Evolutionary conservation across 1,140 invertebrate genomes (phyloP).

Genomic region (Dendroctonus ponderosae): DNA sequence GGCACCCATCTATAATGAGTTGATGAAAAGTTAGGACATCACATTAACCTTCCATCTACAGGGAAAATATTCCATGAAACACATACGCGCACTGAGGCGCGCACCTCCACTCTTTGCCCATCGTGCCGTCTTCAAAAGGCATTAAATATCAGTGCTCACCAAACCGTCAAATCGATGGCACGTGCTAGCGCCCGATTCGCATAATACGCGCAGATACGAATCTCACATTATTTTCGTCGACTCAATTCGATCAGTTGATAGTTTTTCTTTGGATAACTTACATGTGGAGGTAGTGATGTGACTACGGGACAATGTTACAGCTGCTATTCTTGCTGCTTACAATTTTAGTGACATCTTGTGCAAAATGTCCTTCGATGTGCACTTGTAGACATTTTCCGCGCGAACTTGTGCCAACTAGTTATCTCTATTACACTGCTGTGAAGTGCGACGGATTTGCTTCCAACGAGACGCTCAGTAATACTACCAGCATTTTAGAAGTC

Average conservation of each 20-base stretch:
- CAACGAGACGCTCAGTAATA: slow-evolving; percentile 24
- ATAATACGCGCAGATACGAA: slow-evolving; percentile 22
- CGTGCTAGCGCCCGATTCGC: not conserved
- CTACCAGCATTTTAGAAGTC: slow-evolving; percentile 29
- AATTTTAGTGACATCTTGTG: slow-evolving; percentile 13
- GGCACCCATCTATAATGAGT: too few species aligned
- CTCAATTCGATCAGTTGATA: not conserved
- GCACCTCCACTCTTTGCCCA: slow-evolving; percentile 23
- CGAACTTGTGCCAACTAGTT: slow-evolving; percentile 22
- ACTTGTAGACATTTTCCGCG: slow-evolving; percentile 33
- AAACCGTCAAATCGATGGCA: slow-evolving; percentile 11
- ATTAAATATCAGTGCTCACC: slow-evolving; percentile 28
- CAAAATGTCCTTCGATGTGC: slow-evolving; percentile 37
- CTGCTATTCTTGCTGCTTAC: slow-evolving; percentile 25
- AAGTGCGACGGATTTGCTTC: slow-evolving; percentile 25
- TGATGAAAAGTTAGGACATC: slow-evolving; percentile 3
- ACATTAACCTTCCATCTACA: slow-evolving; percentile 2
- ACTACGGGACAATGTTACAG: slow-evolving; percentile 31
- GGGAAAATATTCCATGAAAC: slow-evolving; percentile 23
- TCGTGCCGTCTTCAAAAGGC: slow-evolving; percentile 21
- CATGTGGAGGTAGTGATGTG: slow-evolving; percentile 19
- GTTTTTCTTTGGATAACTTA: not conserved
- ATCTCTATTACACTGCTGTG: slow-evolving; percentile 24
- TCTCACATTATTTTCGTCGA: slow-evolving; percentile 4
- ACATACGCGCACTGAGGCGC: slow-evolving; percentile 30